Percentiles rank a stretch among this genome's conserved stretches.
Evolutionary conservation across 2,888 invertebrate genomes (phyloP).

Genomic region (Coleophora flavipennella): DNA sequence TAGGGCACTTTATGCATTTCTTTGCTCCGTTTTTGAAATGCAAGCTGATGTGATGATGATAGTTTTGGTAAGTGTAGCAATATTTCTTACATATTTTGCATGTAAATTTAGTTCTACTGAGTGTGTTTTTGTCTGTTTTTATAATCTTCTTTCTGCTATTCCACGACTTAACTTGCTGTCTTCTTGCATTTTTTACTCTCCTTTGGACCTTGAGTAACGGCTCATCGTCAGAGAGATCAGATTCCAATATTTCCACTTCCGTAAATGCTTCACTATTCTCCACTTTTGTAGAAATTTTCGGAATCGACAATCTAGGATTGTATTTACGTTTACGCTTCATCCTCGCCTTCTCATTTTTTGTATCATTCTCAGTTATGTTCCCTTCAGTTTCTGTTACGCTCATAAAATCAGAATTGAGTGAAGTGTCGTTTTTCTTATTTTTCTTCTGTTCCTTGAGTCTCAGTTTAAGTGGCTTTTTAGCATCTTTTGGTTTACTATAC

Average conservation of each 20-base stretch:
- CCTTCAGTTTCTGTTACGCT: conserved; percentile 26
- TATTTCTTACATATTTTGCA: conserved; percentile 46
- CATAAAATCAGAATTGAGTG: conserved; percentile 16
- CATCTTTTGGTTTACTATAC: not conserved
- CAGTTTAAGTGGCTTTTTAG: conserved; percentile 7
- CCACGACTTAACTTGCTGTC: conserved; percentile 2
- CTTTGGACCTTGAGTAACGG: conserved; percentile 24
- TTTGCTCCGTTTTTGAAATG: conserved; percentile 35
- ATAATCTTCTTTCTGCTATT: conserved; percentile 5
- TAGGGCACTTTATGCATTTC: conserved; percentile 46
- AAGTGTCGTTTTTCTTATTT: conserved; percentile 2
- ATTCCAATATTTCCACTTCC: not conserved
- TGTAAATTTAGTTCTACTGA: conserved; percentile 27
- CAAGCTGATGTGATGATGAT: conserved; percentile 43
- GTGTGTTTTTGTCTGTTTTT: not conserved
- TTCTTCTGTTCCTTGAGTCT: conserved; percentile 10
- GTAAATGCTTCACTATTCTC: conserved; percentile 1
- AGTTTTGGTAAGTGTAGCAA: conserved; percentile 55
- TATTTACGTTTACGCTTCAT: conserved; percentile 17
- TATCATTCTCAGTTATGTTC: conserved; percentile 21
- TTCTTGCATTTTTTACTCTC: conserved; percentile 8
- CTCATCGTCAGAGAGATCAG: conserved; percentile 39
- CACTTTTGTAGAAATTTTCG: not conserved
- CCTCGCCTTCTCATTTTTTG: conserved; percentile 2
- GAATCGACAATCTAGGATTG: conserved; percentile 4